A percentile compares a stretch with the other conserved stretches of the same genome.
Conservation (phyloP, 2,888 invertebrate species). For the Napeogenes sylphis region DNA sequence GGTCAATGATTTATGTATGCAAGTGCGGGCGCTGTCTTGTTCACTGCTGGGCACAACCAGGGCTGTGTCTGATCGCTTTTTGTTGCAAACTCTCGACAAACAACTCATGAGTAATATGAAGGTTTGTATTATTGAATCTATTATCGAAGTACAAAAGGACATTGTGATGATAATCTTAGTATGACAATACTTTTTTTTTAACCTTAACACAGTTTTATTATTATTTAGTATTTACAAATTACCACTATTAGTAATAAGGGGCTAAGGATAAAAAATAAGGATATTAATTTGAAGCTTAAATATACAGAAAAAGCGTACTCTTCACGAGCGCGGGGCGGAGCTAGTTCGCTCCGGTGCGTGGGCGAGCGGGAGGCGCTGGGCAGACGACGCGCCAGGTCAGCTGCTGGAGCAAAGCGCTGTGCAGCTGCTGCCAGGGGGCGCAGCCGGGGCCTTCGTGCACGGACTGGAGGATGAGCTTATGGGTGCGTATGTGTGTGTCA, state of each 20-base stretch:
- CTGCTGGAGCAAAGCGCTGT: slow-evolving; percentile 86
- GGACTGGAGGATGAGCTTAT: slow-evolving; percentile 98
- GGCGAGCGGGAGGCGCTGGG: slow-evolving; percentile 78
- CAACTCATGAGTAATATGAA: slow-evolving; percentile 97
- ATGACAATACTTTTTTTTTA: no score
- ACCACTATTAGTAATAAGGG: no score
- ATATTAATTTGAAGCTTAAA: neutral
- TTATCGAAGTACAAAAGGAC: neutral
- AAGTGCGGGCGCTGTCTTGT: slow-evolving; percentile 91
- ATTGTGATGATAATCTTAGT: no score
- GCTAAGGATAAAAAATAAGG: no score
- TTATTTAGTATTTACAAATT: no score
- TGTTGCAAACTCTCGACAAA: slow-evolving; percentile 98
- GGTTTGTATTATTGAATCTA: slow-evolving; percentile 59
- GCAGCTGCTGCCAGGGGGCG: slow-evolving; percentile 93
- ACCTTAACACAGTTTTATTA: no score
- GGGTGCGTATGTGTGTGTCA: slow-evolving; percentile 54
- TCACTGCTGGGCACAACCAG: slow-evolving; percentile 91
- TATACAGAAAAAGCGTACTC: slow-evolving; percentile 84
- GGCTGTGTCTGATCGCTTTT: slow-evolving; percentile 90
- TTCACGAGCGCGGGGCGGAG: slow-evolving; percentile 91
- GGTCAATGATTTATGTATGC: slow-evolving; percentile 93
- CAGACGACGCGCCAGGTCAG: slow-evolving; percentile 92
- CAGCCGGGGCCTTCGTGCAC: slow-evolving; percentile 98
- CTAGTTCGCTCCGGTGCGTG: slow-evolving; percentile 91